phyloP scores from a whole-genome alignment of 2,113 vertebrate genomes.

The Smithornis capensis region DNA sequence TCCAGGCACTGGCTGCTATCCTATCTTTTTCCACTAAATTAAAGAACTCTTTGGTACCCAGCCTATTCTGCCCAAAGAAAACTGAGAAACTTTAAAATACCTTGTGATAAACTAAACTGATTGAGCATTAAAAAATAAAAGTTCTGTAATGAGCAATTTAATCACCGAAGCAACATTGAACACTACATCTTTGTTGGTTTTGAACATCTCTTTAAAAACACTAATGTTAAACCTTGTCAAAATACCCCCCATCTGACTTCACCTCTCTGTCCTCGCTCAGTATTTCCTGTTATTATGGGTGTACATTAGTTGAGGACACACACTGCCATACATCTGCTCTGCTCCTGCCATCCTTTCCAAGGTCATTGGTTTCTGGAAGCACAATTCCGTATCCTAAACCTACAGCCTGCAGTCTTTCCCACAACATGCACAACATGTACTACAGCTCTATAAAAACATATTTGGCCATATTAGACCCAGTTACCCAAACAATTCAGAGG shows the following conservation, averaged over 20 bases:
- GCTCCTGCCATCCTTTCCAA: not conserved
- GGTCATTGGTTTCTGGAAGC: not conserved
- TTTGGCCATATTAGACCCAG: not conserved
- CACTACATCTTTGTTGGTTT: not conserved
- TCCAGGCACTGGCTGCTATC: not conserved
- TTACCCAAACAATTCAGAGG: conserved; percentile 5
- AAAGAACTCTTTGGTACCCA: not conserved
- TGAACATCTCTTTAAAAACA: not conserved
- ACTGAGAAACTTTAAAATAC: not conserved
- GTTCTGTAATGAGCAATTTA: not conserved
- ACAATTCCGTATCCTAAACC: not conserved
- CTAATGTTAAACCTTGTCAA: not conserved
- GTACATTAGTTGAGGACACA: not conserved
- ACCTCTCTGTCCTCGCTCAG: not conserved
- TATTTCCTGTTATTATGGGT: not conserved
- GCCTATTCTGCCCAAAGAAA: not conserved
- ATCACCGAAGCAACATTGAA: not conserved
- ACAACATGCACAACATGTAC: not conserved
- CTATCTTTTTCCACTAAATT: not conserved
- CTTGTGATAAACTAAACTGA: not conserved
- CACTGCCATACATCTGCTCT: not conserved
- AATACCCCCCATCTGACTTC: not conserved
- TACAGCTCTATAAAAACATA: not conserved
- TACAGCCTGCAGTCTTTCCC: not conserved
- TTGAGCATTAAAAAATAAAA: not conserved